Evolutionary conservation across 2,888 invertebrate species (phyloP).

Genomic region (Lycia hirtaria): DNA sequence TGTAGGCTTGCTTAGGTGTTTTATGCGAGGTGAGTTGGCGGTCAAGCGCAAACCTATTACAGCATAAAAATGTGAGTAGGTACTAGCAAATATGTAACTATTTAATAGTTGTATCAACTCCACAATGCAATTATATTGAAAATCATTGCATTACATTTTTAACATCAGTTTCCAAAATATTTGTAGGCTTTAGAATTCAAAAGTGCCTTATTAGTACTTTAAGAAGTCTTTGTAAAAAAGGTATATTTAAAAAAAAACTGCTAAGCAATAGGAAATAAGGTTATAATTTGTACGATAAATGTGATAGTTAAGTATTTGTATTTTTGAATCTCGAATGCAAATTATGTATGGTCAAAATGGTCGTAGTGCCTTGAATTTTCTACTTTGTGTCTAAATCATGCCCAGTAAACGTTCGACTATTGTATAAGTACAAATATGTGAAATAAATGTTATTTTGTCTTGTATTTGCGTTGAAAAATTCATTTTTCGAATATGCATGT

Average conservation of each 20-base stretch:
- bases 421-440: neutral
- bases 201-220: constrained; percentile 27
- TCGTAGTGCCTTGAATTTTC: too few species aligned
- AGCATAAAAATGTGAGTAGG: too few species aligned
- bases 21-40: too few species aligned
- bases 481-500: neutral
- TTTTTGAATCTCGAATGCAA: constrained; percentile 30
- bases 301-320: too few species aligned
- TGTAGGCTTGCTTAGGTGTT: too few species aligned
- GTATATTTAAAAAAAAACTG: neutral
- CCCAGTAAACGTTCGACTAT: neutral
- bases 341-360: neutral
- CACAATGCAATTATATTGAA: too few species aligned
- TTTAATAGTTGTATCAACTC: too few species aligned
- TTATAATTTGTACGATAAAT: neutral
- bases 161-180: too few species aligned
- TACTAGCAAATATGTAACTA: too few species aligned
- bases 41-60: too few species aligned
- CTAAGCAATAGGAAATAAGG: neutral
- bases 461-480: neutral
- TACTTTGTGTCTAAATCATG: neutral
- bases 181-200: constrained; percentile 14
- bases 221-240: constrained; percentile 25
- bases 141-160: too few species aligned
- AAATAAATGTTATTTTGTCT: neutral